These are phyloP conservation scores for Perca schrenkii DNA, from an alignment of 2,113 vertebrate genomes.

Conservation along the genomic window DNA sequence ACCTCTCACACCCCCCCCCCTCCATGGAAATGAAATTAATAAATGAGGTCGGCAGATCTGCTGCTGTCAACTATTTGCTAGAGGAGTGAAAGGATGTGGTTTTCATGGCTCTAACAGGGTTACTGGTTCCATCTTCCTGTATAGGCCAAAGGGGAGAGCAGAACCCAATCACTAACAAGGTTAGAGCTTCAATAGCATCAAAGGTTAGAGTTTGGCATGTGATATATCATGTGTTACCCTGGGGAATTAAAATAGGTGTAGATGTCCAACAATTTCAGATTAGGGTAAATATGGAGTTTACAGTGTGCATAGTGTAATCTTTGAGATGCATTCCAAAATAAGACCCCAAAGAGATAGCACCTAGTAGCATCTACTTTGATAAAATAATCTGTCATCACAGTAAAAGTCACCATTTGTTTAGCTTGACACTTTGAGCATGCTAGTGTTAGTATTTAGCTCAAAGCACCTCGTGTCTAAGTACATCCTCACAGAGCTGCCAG, in stretches of 20 bases:
- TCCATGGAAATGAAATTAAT: slow-evolving; percentile 42
- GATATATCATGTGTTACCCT: background rate
- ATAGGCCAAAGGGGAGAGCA: background rate
- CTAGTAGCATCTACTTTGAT: too few relatives aligned
- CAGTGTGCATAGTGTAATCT: background rate
- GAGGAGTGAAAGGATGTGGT: slow-evolving; percentile 38
- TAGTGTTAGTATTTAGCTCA: too few relatives aligned
- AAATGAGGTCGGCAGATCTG: slow-evolving; percentile 23
- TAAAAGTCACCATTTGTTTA: too few relatives aligned
- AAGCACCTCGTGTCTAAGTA: too few relatives aligned
- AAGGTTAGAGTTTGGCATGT: background rate
- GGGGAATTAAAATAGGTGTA: background rate
- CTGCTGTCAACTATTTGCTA: slow-evolving; percentile 23
- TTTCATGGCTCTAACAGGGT: slow-evolving; percentile 12
- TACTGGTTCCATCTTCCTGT: slow-evolving; percentile 26
- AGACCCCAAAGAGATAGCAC: too few relatives aligned
- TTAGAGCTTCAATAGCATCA: background rate
- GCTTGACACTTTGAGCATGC: too few relatives aligned
- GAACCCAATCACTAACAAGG: background rate
- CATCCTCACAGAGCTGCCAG: too few relatives aligned
- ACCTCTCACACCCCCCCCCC: background rate
- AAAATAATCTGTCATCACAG: too few relatives aligned
- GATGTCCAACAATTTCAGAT: background rate
- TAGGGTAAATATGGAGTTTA: background rate
- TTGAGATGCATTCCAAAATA: background rate